phyloP scores from a whole-genome alignment of 1,140 invertebrate species.

The Solen grandis region DNA sequence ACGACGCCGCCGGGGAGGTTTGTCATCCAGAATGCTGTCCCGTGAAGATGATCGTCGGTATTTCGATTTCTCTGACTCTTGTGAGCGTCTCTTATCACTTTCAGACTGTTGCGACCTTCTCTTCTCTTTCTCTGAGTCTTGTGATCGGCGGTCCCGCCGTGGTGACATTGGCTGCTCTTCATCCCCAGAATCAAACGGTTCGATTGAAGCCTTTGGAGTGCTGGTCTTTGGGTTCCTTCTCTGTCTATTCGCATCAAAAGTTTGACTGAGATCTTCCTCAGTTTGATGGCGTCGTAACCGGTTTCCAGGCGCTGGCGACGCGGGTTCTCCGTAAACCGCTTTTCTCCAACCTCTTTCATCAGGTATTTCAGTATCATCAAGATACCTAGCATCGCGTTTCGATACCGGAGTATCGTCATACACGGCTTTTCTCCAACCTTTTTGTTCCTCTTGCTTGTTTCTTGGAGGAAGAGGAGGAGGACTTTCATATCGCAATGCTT shows the following conservation, averaged over 20 bases:
- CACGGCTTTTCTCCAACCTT: constrained; percentile 48
- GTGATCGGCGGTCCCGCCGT: constrained; percentile 1
- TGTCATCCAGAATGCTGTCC: constrained; percentile 74
- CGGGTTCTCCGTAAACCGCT: constrained; percentile 74
- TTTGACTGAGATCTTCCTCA: constrained; percentile 52
- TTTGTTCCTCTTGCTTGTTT: constrained; percentile 44
- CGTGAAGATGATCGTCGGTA: constrained; percentile 70
- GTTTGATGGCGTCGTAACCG: constrained; percentile 32
- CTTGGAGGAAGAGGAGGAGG: not conserved
- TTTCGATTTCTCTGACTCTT: constrained; percentile 37
- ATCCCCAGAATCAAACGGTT: not conserved
- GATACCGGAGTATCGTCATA: constrained; percentile 51
- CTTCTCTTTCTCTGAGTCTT: constrained; percentile 54
- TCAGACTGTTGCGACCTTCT: constrained; percentile 62
- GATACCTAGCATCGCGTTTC: constrained; percentile 33
- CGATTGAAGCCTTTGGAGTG: constrained; percentile 57
- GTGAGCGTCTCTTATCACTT: constrained; percentile 56
- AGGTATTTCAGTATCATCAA: constrained; percentile 62
- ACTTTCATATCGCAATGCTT: not conserved
- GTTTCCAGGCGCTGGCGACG: constrained; percentile 34
- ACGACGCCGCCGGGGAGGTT: constrained; percentile 62
- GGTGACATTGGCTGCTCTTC: not conserved
- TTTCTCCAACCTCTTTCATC: constrained; percentile 75
- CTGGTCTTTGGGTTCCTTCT: constrained; percentile 65
- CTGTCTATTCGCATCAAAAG: constrained; percentile 56